These are phyloP conservation scores for Albula glossodonta DNA, from an alignment of 2,113 vertebrate genomes.

Conservation along the genomic window DNA sequence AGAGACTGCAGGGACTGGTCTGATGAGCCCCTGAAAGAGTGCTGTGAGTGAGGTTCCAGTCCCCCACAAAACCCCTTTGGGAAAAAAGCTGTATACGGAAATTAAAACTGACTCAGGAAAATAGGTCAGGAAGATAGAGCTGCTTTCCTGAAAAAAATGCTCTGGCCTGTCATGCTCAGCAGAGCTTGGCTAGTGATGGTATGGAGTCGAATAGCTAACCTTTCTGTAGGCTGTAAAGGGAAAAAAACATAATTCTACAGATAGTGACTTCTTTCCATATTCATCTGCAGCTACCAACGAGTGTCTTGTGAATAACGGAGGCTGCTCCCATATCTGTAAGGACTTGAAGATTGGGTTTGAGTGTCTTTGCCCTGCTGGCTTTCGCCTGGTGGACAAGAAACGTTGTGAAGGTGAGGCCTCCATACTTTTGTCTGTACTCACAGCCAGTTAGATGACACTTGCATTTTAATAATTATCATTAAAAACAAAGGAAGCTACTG, in stretches of 20 bases:
- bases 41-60: slow-evolving; percentile 67
- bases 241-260: no score
- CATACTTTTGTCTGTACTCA: not conserved
- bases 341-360: slow-evolving; percentile 78
- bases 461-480: not conserved
- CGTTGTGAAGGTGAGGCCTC: slow-evolving; percentile 76
- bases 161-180: not conserved
- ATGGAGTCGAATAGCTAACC: not conserved
- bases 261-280: not conserved
- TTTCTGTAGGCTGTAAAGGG: no score
- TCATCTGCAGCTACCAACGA: slow-evolving; percentile 71
- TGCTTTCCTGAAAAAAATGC: not conserved
- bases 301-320: slow-evolving; percentile 71
- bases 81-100: not conserved
- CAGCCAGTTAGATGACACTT: not conserved
- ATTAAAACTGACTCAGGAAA: not conserved
- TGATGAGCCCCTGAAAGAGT: slow-evolving; percentile 78
- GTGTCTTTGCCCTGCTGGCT: slow-evolving; percentile 78
- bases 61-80: not conserved
- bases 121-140: not conserved
- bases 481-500: no score
- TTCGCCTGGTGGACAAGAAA: slow-evolving; percentile 63
- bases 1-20: slow-evolving; percentile 80
- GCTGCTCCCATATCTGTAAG: slow-evolving; percentile 78
- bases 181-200: not conserved